Base-by-base conservation (phyloP, 1,140 invertebrate species). In the Micrasema minimum region DNA sequence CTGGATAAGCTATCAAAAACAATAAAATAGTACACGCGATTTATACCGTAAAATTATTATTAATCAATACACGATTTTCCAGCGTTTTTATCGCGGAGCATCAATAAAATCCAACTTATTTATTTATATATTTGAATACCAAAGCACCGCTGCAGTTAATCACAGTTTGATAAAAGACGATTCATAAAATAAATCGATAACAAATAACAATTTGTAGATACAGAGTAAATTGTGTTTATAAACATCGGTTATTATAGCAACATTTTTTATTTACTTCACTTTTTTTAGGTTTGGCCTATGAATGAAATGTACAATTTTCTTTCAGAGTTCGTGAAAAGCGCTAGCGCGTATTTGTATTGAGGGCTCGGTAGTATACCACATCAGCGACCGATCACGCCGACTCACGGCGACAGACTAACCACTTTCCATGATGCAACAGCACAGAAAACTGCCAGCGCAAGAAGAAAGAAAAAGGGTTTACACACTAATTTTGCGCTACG, bases 1-100 rank as follows among this genome's bases (percentile, higher is more conserved):
- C 41, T 31, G 22, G 41, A 64, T 64, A 64, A 45, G 20, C 1
- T 64, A 64, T 64, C 59, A 41, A 26, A 45, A 64, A 64, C 59
- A 48, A 64, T 64, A 64, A 64, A 64, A 64, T 43, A 31, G n/a
- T n/a, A 57, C 53, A 38, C 22, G 37, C 35, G 37, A 26, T 46
- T 23, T 46, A 46, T 64, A 64, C 59, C 59, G 43, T 64, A 64
- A 64, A 64, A 64, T 64, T 64, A 31, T 46, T 64, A 45, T 46
- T 64, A 48, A 64, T 64, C 43, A 20, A n/a, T 11, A 22, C 22
- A 11, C 12, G 35, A 59, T 59, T 59, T 59, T 50, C 20, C 22
- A 20, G n/a, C 12, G 20, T 20, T 35, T 41, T 59, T 59, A 59
- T 41, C 55, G 55, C 55, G 55, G 9, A 14, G 37, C 2, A 20